Evolutionary conservation across 2,113 vertebrate species (phyloP).

Genomic region (Periophthalmodon schlosseri): DNA sequence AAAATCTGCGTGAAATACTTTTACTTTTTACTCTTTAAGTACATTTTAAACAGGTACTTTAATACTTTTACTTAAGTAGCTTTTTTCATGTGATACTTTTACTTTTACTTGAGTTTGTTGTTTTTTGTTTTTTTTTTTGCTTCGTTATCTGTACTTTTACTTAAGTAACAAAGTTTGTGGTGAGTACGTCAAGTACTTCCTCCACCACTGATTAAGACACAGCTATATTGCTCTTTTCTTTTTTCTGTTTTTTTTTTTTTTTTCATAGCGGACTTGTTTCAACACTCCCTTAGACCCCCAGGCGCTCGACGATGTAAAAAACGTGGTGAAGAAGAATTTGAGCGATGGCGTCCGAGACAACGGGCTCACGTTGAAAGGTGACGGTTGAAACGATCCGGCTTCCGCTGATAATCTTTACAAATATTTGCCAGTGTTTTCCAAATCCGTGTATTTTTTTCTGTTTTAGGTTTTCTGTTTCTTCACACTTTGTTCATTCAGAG

Average conservation of each 20-base stretch:
- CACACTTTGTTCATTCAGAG: constrained; percentile 98
- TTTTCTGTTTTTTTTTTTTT: constrained; percentile 9
- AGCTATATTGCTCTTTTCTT: neutral
- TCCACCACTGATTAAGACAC: neutral
- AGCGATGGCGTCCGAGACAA: constrained; percentile 89
- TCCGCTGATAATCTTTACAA: neutral
- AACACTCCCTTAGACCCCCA: constrained; percentile 92
- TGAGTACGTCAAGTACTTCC: no score
- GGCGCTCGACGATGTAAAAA: constrained; percentile 96
- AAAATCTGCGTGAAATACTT: no score
- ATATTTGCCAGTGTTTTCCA: neutral
- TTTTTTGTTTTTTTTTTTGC: no score
- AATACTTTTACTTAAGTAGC: no score
- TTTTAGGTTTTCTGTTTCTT: constrained; percentile 93
- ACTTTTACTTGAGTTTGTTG: no score
- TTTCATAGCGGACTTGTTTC: constrained; percentile 90
- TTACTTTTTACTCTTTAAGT: no score
- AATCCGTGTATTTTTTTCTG: neutral
- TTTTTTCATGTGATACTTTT: no score
- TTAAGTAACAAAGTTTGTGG: no score
- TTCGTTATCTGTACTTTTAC: no score
- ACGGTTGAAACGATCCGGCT: neutral
- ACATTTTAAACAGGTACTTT: no score
- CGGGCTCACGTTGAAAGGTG: constrained; percentile 92
- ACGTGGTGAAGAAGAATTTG: constrained; percentile 93